Evolutionary conservation across 2,113 vertebrate species (phyloP).

Genomic region (Alligator mississippiensis): DNA sequence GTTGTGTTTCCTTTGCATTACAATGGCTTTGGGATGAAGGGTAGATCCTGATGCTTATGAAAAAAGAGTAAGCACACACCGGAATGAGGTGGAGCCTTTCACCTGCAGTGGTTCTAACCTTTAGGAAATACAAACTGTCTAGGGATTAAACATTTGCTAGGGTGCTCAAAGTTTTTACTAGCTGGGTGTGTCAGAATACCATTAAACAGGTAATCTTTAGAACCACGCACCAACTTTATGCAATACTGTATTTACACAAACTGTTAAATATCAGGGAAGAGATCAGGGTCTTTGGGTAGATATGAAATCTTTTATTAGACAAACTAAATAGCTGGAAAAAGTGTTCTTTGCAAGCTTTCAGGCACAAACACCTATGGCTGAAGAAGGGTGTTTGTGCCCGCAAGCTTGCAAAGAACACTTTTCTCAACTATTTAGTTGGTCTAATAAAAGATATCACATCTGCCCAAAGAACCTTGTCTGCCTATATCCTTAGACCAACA

Average conservation of each 20-base stretch:
- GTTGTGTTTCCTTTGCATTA: neutral
- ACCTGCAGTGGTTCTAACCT: neutral
- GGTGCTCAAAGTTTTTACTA: neutral
- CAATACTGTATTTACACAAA: neutral
- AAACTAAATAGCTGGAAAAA: too few species aligned
- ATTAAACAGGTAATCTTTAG: neutral
- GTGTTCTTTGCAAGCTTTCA: too few species aligned
- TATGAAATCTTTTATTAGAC: too few species aligned
- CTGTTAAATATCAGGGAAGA: too few species aligned
- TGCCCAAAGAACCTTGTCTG: too few species aligned
- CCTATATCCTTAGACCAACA: too few species aligned
- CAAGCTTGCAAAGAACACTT: too few species aligned
- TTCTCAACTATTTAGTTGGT: too few species aligned
- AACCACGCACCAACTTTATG: neutral
- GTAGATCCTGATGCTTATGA: neutral
- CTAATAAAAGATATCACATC: too few species aligned
- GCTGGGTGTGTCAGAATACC: neutral
- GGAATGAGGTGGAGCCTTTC: neutral
- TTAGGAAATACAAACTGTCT: neutral
- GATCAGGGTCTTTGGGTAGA: too few species aligned
- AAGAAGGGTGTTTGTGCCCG: too few species aligned
- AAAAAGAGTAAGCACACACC: neutral
- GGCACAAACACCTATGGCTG: too few species aligned
- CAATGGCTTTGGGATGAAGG: neutral
- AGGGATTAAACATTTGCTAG: neutral